Evolutionary conservation across 30 jellyfish, hydroid and myxozoan species (phyloP).

Genomic region (Hydra vulgaris): DNA sequence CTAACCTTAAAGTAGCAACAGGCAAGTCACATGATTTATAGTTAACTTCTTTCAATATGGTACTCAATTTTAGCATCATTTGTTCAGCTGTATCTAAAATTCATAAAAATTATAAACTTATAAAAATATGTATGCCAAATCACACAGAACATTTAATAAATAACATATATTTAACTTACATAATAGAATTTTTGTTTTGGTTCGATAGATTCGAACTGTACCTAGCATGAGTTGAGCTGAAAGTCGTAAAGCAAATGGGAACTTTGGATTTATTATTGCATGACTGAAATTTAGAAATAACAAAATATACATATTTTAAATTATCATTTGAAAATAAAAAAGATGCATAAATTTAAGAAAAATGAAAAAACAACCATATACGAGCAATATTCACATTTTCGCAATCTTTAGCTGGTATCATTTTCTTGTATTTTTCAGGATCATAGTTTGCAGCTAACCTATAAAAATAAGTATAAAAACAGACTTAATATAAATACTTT

Average conservation of each 20-base stretch:
- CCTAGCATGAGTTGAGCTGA: constrained; percentile 31
- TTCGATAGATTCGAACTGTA: constrained; percentile 22
- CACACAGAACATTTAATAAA: neutral
- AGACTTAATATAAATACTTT: no score
- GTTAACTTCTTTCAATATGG: constrained; percentile 21
- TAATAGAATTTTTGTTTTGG: constrained; percentile 11
- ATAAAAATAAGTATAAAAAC: neutral
- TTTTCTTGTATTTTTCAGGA: constrained; percentile 30
- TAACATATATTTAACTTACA: neutral
- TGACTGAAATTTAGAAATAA: neutral
- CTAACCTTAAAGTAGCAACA: neutral
- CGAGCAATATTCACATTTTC: constrained; percentile 18
- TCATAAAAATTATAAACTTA: neutral
- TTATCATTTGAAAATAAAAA: neutral
- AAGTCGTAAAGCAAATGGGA: constrained; percentile 23
- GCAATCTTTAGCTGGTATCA: constrained; percentile 23
- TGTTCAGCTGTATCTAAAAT: constrained; percentile 23
- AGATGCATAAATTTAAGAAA: neutral
- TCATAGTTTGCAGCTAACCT: constrained; percentile 34
- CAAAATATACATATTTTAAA: neutral
- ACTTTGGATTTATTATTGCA: constrained; percentile 24
- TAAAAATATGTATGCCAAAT: neutral
- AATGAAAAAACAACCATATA: constrained; percentile 5
- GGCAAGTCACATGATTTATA: neutral
- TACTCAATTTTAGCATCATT: constrained; percentile 21